These are phyloP conservation scores for Zaprionus ghesquierei DNA, from an alignment of 1,140 invertebrate species.

Conservation along the genomic window DNA sequence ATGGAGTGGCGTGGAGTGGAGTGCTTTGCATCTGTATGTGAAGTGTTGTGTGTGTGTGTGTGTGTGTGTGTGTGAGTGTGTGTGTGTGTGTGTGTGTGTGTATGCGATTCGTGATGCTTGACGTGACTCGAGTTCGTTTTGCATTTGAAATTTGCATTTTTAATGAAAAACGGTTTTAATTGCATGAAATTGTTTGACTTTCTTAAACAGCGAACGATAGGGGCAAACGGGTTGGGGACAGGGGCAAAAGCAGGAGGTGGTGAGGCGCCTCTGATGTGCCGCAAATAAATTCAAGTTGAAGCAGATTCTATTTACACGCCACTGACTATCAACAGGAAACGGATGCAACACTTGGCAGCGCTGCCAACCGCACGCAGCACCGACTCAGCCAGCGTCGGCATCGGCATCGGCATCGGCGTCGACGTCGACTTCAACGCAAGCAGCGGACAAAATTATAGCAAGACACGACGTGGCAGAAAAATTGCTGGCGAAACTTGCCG, in stretches of 20 bases:
- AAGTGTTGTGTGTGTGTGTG: no score
- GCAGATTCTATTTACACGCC: slow-evolving; percentile 74
- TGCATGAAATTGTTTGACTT: slow-evolving; percentile 80
- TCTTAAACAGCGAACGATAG: slow-evolving; percentile 64
- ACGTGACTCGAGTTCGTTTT: slow-evolving; percentile 77
- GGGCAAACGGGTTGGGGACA: not conserved
- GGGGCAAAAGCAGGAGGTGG: not conserved
- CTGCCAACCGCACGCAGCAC: slow-evolving; percentile 64
- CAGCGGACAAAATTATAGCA: slow-evolving; percentile 54
- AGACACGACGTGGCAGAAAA: slow-evolving; percentile 68
- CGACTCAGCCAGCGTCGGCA: slow-evolving; percentile 3
- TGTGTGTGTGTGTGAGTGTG: no score
- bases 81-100: slow-evolving; percentile 5
- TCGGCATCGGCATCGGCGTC: not conserved
- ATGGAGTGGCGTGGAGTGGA: not conserved
- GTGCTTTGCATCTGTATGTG: slow-evolving; percentile 21
- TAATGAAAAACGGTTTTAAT: slow-evolving; percentile 81
- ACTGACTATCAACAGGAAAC: slow-evolving; percentile 73
- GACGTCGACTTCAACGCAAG: not conserved
- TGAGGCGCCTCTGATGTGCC: slow-evolving; percentile 16
- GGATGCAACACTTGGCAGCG: slow-evolving; percentile 74
- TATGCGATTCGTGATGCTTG: slow-evolving; percentile 56
- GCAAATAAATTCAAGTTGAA: slow-evolving; percentile 65
- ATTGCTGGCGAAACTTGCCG: slow-evolving; percentile 62
- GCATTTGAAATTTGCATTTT: slow-evolving; percentile 80